Base-by-base conservation (phyloP, 2,797 vertebrate genomes). In the Fistularia tabacaria region DNA sequence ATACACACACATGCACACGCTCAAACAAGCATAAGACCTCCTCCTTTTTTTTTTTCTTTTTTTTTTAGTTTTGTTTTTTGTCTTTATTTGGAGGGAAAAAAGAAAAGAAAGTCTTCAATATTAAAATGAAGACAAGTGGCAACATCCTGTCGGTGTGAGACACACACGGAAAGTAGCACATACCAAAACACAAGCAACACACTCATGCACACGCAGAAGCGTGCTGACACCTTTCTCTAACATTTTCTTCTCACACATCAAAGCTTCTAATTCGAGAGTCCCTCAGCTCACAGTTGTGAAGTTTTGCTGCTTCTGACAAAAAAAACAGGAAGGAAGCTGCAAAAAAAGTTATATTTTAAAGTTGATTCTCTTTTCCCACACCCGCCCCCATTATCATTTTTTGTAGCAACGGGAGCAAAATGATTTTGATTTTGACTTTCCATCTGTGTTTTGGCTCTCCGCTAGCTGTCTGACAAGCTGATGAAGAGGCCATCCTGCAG, bases 111-210 rank as follows among this genome's bases (percentile, higher is more conserved):
- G 73, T 36, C 44, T 55, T 58, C 78, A 74, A 85, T 88, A 88
- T 87, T 85, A 86, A 85, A 79, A 85, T 85, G 79, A 85, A 86
- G 67, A 81, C 71, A 84, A 73, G 74, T 80, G 64, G 80, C 87
- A 86, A 89, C 91, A 90, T 91, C 89, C 89, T 90, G 88, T 81
- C 87, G 69, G 64, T 64, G 75, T 66, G 58, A 69, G 58, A 69
- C 50, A 39, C 62, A 62, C 49, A 52, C 65, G 61, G 59, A 69
- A 15, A 45, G 43, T 45, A 45, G 43, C 39, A 57, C 45, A 53
- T 47, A 63, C 47, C 60, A 46, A 37, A 58, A 60, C 50, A 50
- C 66, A 65, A 60, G 67, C 49, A 55, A 11, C 47, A 57, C 46
- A 52, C 11, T 48, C 38, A 13, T 38, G 6, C 46, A 37, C 57